A percentile compares a stretch with the other conserved stretches of the same genome.
Conservation (phyloP, 2,797 vertebrate species). For the Micropoecilia bifurca region DNA sequence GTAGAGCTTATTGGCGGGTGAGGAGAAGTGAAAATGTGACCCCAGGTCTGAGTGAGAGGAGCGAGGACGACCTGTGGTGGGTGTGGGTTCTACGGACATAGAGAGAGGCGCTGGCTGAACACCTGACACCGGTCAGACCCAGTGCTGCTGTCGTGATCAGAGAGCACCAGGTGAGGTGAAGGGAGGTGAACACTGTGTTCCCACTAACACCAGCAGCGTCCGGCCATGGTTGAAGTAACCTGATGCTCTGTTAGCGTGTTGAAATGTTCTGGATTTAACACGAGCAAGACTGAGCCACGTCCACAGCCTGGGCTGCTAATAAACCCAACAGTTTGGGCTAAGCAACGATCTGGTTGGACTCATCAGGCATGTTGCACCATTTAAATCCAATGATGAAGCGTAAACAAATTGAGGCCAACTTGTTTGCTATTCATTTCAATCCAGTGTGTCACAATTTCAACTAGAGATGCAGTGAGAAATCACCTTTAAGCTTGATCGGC, state of each 20-base stretch:
- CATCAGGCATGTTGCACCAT: background rate
- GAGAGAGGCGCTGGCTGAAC: constrained; percentile 75
- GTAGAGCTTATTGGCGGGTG: background rate
- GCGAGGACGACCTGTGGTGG: constrained; percentile 51
- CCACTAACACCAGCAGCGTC: constrained; percentile 43
- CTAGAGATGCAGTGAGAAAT: background rate
- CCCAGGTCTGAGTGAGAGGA: constrained; percentile 48
- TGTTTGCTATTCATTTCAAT: background rate
- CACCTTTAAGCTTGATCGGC: background rate
- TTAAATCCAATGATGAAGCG: background rate
- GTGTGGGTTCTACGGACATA: constrained; percentile 24
- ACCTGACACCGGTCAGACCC: constrained; percentile 62
- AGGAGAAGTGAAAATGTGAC: constrained; percentile 18
- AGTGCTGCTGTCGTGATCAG: background rate
- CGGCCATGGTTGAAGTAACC: background rate
- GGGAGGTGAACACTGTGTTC: constrained; percentile 18
- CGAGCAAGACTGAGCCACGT: background rate
- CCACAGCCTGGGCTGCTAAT: background rate
- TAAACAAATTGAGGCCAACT: background rate
- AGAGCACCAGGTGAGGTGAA: constrained; percentile 2
- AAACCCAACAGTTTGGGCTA: background rate
- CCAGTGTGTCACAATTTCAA: background rate
- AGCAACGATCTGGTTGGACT: background rate
- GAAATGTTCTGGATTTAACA: background rate
- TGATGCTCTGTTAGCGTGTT: no score